A percentile compares a stretch with the other conserved stretches of the same genome.
phyloP scores from a whole-genome alignment of 2,113 vertebrate genomes.

The Recurvirostra avosetta region DNA sequence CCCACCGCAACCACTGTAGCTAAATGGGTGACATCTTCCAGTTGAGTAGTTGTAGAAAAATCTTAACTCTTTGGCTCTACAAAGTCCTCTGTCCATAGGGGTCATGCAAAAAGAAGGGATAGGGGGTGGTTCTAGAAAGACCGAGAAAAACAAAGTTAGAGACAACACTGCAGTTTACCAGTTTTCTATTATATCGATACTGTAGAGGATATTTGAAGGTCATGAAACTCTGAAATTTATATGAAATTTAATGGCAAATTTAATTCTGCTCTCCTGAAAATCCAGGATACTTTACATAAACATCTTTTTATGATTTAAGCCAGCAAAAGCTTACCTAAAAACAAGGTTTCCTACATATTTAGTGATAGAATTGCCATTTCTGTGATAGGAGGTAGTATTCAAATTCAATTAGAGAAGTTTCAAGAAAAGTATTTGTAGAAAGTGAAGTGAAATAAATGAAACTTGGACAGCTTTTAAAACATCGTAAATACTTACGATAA shows the following conservation, averaged over 20 bases:
- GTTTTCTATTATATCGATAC: neutral
- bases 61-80: slow-evolving; percentile 68
- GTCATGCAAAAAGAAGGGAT: slow-evolving; percentile 69
- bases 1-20: slow-evolving; percentile 89
- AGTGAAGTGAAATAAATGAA: neutral
- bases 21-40: slow-evolving; percentile 77
- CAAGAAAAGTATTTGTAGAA: neutral
- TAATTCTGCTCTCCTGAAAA: neutral
- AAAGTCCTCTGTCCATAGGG: slow-evolving; percentile 75
- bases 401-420: neutral
- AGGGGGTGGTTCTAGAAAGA: slow-evolving; percentile 56
- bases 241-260: neutral
- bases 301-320: neutral
- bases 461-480: neutral
- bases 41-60: slow-evolving; percentile 75
- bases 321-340: neutral
- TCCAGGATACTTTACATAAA: neutral
- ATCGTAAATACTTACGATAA: neutral
- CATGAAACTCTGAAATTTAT: neutral
- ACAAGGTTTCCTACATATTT: neutral
- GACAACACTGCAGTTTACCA: neutral
- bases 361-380: neutral
- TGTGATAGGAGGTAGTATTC: neutral
- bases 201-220: neutral
- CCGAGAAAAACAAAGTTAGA: neutral